Base-by-base conservation (phyloP, 2,113 vertebrate species). In the Thymallus thymallus region DNA sequence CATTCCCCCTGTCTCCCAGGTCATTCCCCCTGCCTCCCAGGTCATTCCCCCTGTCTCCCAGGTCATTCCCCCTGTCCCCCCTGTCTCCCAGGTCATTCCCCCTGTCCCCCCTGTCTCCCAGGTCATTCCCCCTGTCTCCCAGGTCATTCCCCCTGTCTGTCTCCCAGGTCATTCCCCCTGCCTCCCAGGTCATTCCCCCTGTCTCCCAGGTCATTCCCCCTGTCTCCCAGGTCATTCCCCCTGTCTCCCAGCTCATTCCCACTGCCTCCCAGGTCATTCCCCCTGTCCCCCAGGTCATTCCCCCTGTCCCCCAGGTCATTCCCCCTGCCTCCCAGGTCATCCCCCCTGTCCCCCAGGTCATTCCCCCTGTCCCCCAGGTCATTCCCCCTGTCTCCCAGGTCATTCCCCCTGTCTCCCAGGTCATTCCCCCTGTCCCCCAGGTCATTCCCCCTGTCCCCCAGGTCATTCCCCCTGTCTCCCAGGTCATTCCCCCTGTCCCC, bases 401-500 rank as follows among this genome's bases (percentile, higher is more conserved):
- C 35, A 90, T 96, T 82, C 95, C 95, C 35, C 9, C 23, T 66
- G 20, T 41, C 69, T 72, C 45, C 24, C 78, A 96, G 95, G 22
- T 98, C 35, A 90, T 96, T 82, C 95, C 95, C 35, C 9, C 23
- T 66, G 20, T 41, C 69, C 71, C 45, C 24, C 78, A 96, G 95
- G 22, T 98, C 35, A 90, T 96, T 82, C 95, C 95, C 35, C n/a
- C n/a, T n/a, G n/a, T n/a, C n/a, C n/a, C n/a, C n/a, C n/a, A n/a
- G n/a, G n/a, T n/a, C n/a, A n/a, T n/a, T n/a, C n/a, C 4, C 48
- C 9, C 23, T 66, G 20, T 41, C 69, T 72, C 45, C 24, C 78
- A 96, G 95, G 22, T 98, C 35, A 90, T 96, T 82, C 95, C 95
- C 35, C n/a, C n/a, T n/a, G n/a, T n/a, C n/a, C n/a, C n/a, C n/a